A percentile compares a stretch with the other conserved stretches of the same genome.
Conservation (phyloP, 2,113 vertebrate genomes). For the Melierax canorus region DNA sequence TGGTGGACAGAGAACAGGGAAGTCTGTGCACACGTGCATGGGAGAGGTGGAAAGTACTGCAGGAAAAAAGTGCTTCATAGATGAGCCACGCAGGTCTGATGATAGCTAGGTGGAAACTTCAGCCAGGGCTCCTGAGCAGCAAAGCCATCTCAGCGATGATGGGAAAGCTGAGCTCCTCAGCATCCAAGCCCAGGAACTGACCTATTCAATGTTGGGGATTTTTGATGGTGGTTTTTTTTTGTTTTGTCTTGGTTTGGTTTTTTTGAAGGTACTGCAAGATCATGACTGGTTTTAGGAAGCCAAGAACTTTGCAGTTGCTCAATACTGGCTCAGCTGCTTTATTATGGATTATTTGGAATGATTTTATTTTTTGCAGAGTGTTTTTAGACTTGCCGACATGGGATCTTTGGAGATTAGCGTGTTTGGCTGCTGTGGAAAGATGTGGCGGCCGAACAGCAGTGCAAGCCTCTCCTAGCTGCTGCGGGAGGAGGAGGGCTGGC, state of each 20-base stretch:
- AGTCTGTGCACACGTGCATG: neutral
- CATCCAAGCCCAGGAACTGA: neutral
- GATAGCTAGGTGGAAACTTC: neutral
- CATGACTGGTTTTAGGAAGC: neutral
- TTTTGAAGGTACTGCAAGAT: neutral
- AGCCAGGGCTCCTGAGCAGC: neutral
- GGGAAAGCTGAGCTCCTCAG: neutral
- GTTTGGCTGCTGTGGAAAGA: neutral
- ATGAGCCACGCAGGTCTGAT: neutral
- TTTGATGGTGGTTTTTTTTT: too few relatives aligned
- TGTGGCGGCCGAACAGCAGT: rapidly evolving
- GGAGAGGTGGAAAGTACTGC: neutral
- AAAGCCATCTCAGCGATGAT: neutral
- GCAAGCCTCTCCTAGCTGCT: neutral
- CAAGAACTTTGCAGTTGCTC: neutral
- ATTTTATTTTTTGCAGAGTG: neutral
- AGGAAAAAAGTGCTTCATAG: neutral
- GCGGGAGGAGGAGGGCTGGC: neutral
- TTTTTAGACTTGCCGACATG: neutral
- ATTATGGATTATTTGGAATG: neutral
- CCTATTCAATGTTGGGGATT: neutral
- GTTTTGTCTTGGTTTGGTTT: too few relatives aligned
- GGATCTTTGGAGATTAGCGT: neutral
- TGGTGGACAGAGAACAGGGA: rapidly evolving
- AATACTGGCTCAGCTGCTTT: neutral